Evolutionary conservation across 1,140 invertebrate species (phyloP).

Genomic region (silkworm (Bombyx mori)): ASM3026992v2 NC_085127.1:1856501-1857000

Average conservation of each 20-base stretch:
- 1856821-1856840: not conserved
- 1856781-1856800: slow-evolving; percentile 33
- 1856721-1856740: slow-evolving; percentile 31
- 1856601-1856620: too few relatives aligned
- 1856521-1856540: too few relatives aligned
- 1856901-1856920: too few relatives aligned
- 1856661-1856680: slow-evolving; percentile 2
- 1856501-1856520: too few relatives aligned
- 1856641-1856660: not conserved
- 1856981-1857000: too few relatives aligned
- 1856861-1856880: not conserved
- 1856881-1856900: not conserved
- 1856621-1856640: too few relatives aligned
- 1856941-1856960: too few relatives aligned
- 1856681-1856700: slow-evolving; percentile 23
- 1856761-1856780: slow-evolving; percentile 34
- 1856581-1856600: too few relatives aligned
- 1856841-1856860: not conserved
- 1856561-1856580: too few relatives aligned
- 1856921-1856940: too few relatives aligned
- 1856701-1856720: slow-evolving; percentile 51
- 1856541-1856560: too few relatives aligned
- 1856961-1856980: too few relatives aligned
- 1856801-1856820: slow-evolving; percentile 12
- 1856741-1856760: slow-evolving; percentile 52